Conservation (phyloP, 2,797 vertebrate genomes). For the Hoplostethus mediterraneus region DNA sequence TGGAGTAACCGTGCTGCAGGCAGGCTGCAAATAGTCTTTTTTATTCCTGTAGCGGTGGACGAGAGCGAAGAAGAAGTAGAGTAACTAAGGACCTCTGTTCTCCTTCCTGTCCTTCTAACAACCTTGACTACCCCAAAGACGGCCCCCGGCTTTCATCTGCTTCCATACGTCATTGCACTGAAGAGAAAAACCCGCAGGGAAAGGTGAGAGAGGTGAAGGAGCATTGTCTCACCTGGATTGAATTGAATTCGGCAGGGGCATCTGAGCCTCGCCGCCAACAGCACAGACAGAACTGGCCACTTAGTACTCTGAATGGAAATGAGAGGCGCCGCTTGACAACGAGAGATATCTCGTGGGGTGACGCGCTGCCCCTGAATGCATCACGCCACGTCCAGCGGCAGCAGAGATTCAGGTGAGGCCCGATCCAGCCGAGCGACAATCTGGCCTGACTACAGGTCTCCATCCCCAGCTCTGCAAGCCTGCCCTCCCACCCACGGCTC, state of each 20-base stretch:
- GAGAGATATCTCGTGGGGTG: slow-evolving; percentile 17
- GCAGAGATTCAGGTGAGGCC: slow-evolving; percentile 37
- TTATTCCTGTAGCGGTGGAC: not conserved
- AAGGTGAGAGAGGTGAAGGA: slow-evolving; percentile 32
- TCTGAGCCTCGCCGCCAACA: slow-evolving; percentile 10
- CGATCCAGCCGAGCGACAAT: slow-evolving; percentile 71
- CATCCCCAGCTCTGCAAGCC: slow-evolving; percentile 15
- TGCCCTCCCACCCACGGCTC: slow-evolving; percentile 3
- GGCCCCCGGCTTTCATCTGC: not conserved
- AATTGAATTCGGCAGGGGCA: slow-evolving; percentile 24
- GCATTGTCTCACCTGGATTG: slow-evolving; percentile 26
- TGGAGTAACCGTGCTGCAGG: not conserved
- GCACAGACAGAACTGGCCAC: not conserved
- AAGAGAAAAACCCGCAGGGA: slow-evolving; percentile 22
- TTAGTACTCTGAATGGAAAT: slow-evolving; percentile 10
- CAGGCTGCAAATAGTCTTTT: not conserved
- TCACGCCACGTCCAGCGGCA: slow-evolving; percentile 37
- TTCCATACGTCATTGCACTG: slow-evolving; percentile 15
- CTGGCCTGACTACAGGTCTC: slow-evolving; percentile 66
- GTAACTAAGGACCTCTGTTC: not conserved
- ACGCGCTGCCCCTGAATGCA: slow-evolving; percentile 29
- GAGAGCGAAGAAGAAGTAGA: not conserved
- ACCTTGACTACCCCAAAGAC: slow-evolving; percentile 11
- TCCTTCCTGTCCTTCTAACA: slow-evolving; percentile 16
- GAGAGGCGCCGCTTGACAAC: slow-evolving; percentile 4